Base-by-base conservation (phyloP, 2,888 invertebrate species). In the Galerucella calmariensis region DNA sequence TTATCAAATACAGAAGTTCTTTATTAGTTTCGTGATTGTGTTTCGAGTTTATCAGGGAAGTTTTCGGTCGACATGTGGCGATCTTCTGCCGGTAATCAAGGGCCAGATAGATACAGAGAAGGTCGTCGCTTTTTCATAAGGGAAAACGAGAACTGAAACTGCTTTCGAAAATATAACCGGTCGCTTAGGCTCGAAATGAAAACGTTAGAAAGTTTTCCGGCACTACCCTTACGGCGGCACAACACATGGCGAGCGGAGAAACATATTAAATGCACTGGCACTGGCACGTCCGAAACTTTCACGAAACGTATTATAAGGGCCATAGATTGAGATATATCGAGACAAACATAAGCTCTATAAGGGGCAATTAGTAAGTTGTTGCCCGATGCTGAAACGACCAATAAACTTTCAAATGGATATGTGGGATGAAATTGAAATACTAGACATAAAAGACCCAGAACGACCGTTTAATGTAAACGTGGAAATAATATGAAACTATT, bases 1-100 rank as follows among this genome's bases (percentile, higher is more conserved):
- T 85, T 84, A 84, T 85, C 84, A 84, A 84, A 84, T 83, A 84
- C 82, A 83, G 84, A 84, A 85, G 83, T 86, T 84, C 83, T 84
- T 84, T 85, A 85, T 85, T 85, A 83, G 82, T 84, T 84, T 81
- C 81, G 82, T 83, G 84, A 84, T 84, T 85, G 84, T 84, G 82
- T 82, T 81, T 79, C 80, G 82, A 83, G 81, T 84, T 83, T 82
- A 82, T 82, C 78, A 78, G 79, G 66, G 78, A 82, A 83, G 77
- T 82, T 81, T 81, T 78, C 76, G 77, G 80, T 66, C 72, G 72
- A 82, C 82, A 82, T 82, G 81, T 83, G 83, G 82, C 77, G 81
- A 81, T 82, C 82, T 80, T 78, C 78, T 79, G 75, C 78, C 78
- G 78, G 80, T 82, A 81, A 80, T 79, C 80, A 81, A 80, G 78